These are phyloP conservation scores for Cebus imitator DNA, from an alignment of 2,113 vertebrate species.

Conservation along the genomic window DNA sequence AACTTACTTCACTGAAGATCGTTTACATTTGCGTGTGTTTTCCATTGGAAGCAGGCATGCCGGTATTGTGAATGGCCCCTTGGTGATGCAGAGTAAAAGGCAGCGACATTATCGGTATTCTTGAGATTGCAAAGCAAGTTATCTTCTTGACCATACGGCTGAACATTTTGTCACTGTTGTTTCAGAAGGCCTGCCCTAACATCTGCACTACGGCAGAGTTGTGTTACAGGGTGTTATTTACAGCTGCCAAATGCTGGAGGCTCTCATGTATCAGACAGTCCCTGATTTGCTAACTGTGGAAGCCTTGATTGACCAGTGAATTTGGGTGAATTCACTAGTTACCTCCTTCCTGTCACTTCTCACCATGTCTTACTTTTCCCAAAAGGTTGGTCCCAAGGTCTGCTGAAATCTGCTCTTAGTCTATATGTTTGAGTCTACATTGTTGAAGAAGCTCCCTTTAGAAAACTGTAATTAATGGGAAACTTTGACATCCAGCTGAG, in stretches of 20 bases:
- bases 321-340: conserved; percentile 16
- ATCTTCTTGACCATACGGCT: conserved; percentile 15
- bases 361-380: conserved; percentile 44
- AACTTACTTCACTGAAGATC: conserved; percentile 80
- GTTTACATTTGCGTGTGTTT: conserved; percentile 70
- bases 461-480: conserved; percentile 91
- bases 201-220: background rate
- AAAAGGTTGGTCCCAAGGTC: background rate
- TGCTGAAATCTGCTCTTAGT: conserved; percentile 22
- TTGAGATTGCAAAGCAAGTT: conserved; percentile 34
- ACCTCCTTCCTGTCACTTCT: conserved; percentile 49
- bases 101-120: background rate
- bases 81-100: background rate
- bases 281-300: background rate
- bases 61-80: conserved; percentile 35
- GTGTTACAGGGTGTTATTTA: conserved; percentile 29
- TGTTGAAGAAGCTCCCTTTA: conserved; percentile 81
- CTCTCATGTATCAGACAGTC: background rate
- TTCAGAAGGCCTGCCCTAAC: background rate
- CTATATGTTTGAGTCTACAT: conserved; percentile 56
- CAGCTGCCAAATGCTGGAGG: conserved; percentile 46
- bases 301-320: background rate
- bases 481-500: conserved; percentile 89
- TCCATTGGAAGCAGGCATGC: conserved; percentile 51
- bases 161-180: conserved; percentile 25